Base-by-base conservation (phyloP, 1,140 invertebrate species). In the Sogatella furcifera region DNA sequence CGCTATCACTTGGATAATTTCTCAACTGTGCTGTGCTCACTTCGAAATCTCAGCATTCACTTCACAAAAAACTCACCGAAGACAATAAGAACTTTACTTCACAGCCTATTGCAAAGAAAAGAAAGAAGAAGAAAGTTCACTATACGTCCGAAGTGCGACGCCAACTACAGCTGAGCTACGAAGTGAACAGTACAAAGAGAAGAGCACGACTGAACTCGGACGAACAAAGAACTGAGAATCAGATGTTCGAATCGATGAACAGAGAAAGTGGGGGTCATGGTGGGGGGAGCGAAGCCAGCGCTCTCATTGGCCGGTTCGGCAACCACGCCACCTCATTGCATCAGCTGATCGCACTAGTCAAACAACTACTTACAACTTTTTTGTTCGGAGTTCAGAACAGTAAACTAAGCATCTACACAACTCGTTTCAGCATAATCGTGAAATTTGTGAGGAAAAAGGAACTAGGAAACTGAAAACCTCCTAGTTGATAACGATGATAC, bases 291-390 rank as follows among this genome's bases (percentile, higher is more conserved):
- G 49, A 34, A 31, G 10, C 31, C 55, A 44, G 49, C 9, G 56
- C 31, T 56, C 53, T 41, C 38, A 60, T 60, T 60, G 62, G 62
- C 24, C 15, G 14, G 53, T 44, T 54, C 43, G 58, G 54, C 44
- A 63, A 57, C 38, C 42, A 44, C 44, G 54, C 49, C 49, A 55
- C 31, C 15, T 57, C 53, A 57, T 63, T 63, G 62, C 62, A 63
- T 63, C 62, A 63, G 62, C 62, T 63, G 62, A 63, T 72, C 72
- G 71, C 71, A 73, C 72, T 71, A 73, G 67, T 70, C 71, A 69
- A 31, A 31, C 31, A 31, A 31, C 31, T 31, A n/a, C n/a, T n/a
- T n/a, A 5, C 5, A 31, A 31, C 31, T 31, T 31, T 31, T 31
- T 31, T 31, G 31, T 31, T 31, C 31, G 31, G 31, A 31, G 31